These are phyloP conservation scores for Magallana angulata DNA, from an alignment of 1,140 invertebrate genomes.

Conservation along the genomic window DNA sequence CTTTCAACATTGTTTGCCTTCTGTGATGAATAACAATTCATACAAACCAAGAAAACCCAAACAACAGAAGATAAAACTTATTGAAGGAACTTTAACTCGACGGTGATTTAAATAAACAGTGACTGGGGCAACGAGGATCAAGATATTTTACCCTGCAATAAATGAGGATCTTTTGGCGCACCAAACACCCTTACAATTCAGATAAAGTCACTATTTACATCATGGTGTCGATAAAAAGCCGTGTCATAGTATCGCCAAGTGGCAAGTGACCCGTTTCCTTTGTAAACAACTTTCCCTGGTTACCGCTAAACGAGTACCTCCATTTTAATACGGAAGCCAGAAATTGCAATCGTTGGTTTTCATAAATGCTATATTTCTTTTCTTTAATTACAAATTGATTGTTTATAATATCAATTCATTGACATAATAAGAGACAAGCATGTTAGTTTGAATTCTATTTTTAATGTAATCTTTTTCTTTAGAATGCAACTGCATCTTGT, in stretches of 20 bases:
- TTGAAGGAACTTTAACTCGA: background rate
- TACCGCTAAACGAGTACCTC: slow-evolving; percentile 47
- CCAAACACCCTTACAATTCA: background rate
- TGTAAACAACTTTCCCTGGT: slow-evolving; percentile 62
- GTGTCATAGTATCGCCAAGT: slow-evolving; percentile 4
- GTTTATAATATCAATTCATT: background rate
- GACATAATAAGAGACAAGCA: too few species aligned
- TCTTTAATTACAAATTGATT: background rate
- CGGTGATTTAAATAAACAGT: slow-evolving; percentile 25
- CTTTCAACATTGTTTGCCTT: too few species aligned
- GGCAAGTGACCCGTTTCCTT: slow-evolving; percentile 12
- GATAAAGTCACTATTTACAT: slow-evolving; percentile 3
- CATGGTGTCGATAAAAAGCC: slow-evolving; percentile 16
- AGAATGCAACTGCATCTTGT: too few species aligned
- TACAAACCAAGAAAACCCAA: background rate
- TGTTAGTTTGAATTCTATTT: too few species aligned
- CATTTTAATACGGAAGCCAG: slow-evolving; percentile 46
- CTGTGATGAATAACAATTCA: background rate
- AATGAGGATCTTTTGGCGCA: background rate
- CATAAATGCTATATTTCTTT: background rate
- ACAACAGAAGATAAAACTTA: background rate
- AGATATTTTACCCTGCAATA: slow-evolving; percentile 1
- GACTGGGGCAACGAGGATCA: background rate
- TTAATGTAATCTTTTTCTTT: too few species aligned
- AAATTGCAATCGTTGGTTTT: background rate